These are phyloP conservation scores for Emydocephalus ijimae DNA, from an alignment of 2,113 vertebrate genomes.

Conservation along the genomic window DNA sequence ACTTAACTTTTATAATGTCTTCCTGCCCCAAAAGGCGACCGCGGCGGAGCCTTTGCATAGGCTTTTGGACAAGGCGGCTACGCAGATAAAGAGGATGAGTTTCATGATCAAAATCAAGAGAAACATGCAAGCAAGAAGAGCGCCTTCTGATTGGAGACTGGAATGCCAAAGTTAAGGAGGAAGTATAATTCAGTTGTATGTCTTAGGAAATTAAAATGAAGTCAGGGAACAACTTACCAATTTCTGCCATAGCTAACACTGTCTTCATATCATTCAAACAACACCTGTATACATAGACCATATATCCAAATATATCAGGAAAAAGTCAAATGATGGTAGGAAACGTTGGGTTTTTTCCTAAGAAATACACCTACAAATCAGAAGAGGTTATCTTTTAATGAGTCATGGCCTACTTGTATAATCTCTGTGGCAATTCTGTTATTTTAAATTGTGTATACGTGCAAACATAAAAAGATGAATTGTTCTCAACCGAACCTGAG, in stretches of 20 bases:
- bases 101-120: background rate
- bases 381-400: background rate
- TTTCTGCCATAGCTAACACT: background rate
- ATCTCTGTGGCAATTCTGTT: background rate
- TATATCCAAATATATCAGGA: background rate
- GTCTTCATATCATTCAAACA: background rate
- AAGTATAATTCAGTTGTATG: background rate
- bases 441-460: background rate
- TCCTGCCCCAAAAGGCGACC: no score
- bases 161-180: background rate
- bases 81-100: background rate
- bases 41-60: no score
- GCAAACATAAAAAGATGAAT: conserved; percentile 17
- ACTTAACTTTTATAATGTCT: no score
- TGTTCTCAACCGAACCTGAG: background rate
- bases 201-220: background rate
- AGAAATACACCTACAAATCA: background rate
- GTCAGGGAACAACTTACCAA: background rate
- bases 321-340: background rate
- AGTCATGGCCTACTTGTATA: background rate
- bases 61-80: no score
- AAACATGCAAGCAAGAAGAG: background rate
- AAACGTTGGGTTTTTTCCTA: background rate
- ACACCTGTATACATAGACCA: background rate
- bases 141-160: background rate